phyloP scores from a whole-genome alignment of 2,888 invertebrate genomes.

The Drosophila flavopinicola region DNA sequence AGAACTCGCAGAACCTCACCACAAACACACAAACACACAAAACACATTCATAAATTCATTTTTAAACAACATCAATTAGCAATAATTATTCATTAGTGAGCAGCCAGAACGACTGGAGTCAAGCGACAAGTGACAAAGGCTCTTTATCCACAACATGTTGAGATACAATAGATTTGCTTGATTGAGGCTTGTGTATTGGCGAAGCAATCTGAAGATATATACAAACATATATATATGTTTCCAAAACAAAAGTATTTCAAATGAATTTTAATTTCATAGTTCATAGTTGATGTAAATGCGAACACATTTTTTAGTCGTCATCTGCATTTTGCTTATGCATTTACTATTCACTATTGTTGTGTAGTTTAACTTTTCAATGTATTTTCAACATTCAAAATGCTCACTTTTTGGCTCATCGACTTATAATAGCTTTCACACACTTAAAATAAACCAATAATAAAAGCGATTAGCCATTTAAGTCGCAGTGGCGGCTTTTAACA shows the following conservation, averaged over 20 bases:
- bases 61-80: constrained; percentile 79
- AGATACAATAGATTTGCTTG: constrained; percentile 19
- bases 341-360: no score
- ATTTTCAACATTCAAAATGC: constrained; percentile 3
- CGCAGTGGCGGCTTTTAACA: constrained; percentile 59
- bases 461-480: constrained; percentile 48
- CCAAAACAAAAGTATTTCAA: no score
- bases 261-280: no score
- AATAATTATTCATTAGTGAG: constrained; percentile 75
- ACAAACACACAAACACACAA: constrained; percentile 28
- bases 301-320: no score
- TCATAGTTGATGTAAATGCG: no score
- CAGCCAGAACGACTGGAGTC: constrained; percentile 11
- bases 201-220: neutral
- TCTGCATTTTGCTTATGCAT: neutral
- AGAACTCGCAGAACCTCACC: constrained; percentile 51
- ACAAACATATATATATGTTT: neutral
- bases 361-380: constrained; percentile 2
- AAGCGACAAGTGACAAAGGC: constrained; percentile 28
- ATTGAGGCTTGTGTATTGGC: constrained; percentile 1
- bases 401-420: constrained; percentile 9
- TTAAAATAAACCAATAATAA: constrained; percentile 38
- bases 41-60: constrained; percentile 74
- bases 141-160: constrained; percentile 30
- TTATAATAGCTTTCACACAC: constrained; percentile 77